Evolutionary conservation across 2,113 vertebrate species (phyloP).

Genomic region (Gadus macrocephalus): DNA sequence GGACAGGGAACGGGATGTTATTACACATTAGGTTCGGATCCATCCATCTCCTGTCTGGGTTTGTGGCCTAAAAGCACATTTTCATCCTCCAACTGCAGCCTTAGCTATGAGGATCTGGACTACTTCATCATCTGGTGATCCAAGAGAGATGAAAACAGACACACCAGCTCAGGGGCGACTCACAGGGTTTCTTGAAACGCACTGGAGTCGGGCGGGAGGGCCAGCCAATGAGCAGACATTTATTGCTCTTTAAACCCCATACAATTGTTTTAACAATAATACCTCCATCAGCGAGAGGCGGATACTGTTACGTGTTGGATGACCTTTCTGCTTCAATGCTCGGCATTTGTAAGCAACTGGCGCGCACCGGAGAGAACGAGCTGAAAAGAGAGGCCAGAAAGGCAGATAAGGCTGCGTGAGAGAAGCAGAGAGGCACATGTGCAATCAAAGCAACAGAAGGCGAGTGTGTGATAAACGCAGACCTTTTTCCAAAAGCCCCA

Average conservation of each 20-base stretch:
- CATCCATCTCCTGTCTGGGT: neutral
- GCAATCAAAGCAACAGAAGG: slow-evolving; percentile 47
- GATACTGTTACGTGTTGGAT: slow-evolving; percentile 49
- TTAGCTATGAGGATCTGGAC: slow-evolving; percentile 11
- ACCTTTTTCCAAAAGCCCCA: slow-evolving; percentile 24
- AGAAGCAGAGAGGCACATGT: neutral
- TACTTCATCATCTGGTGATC: slow-evolving; percentile 28
- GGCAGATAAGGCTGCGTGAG: slow-evolving; percentile 47
- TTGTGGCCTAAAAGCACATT: slow-evolving; percentile 32
- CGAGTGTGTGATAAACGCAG: slow-evolving; percentile 45
- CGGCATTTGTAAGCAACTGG: slow-evolving; percentile 30
- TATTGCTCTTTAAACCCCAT: slow-evolving; percentile 24
- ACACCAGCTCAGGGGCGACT: slow-evolving; percentile 46
- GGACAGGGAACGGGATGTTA: no score
- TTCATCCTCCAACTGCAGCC: slow-evolving; percentile 20
- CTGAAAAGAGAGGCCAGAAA: slow-evolving; percentile 12
- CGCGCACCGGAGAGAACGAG: slow-evolving; percentile 43
- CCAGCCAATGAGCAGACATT: slow-evolving; percentile 30
- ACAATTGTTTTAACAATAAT: slow-evolving; percentile 24
- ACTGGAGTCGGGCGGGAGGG: slow-evolving; percentile 15
- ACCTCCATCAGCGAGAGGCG: slow-evolving; percentile 30
- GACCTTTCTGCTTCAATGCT: slow-evolving; percentile 11
- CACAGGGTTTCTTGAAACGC: slow-evolving; percentile 35
- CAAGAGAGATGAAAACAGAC: slow-evolving; percentile 39
- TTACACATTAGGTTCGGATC: no score